phyloP scores from a whole-genome alignment of 2,797 vertebrate genomes.

The Onychomys torridus region DNA sequence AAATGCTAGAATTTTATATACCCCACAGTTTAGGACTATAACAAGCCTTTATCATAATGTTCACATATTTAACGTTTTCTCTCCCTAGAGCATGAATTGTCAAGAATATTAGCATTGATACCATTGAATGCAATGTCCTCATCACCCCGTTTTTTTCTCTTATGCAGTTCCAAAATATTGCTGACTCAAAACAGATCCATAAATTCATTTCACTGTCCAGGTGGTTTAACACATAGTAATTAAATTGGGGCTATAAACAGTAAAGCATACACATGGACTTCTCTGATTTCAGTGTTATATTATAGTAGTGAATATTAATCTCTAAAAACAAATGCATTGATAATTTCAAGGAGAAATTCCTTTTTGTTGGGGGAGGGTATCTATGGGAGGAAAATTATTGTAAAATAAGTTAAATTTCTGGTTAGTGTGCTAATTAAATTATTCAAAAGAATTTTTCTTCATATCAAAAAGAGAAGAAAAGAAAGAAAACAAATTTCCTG shows the following conservation, averaged over 20 bases:
- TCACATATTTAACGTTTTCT: conserved; percentile 74
- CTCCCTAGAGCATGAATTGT: conserved; percentile 68
- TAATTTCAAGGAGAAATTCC: conserved; percentile 71
- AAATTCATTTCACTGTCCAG: conserved; percentile 75
- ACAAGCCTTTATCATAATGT: conserved; percentile 71
- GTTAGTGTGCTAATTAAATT: conserved; percentile 66
- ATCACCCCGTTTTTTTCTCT: conserved; percentile 56
- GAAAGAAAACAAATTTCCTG: conserved; percentile 55
- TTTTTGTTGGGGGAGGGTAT: neutral
- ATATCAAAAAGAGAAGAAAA: neutral
- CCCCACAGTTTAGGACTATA: conserved; percentile 55
- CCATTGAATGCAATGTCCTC: conserved; percentile 29
- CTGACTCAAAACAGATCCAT: conserved; percentile 68
- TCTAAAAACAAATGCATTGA: conserved; percentile 74
- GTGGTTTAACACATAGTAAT: conserved; percentile 73
- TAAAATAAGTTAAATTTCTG: conserved; percentile 65
- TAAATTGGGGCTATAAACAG: conserved; percentile 76
- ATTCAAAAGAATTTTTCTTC: conserved; percentile 66
- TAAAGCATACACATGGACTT: conserved; percentile 64
- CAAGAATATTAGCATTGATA: conserved; percentile 66
- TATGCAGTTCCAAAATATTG: conserved; percentile 68
- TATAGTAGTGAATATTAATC: conserved; percentile 77
- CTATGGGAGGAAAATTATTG: conserved; percentile 44
- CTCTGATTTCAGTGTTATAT: conserved; percentile 75
- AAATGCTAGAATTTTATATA: conserved; percentile 73